phyloP scores from a whole-genome alignment of 2,797 vertebrate species.

The Netta rufina region DNA sequence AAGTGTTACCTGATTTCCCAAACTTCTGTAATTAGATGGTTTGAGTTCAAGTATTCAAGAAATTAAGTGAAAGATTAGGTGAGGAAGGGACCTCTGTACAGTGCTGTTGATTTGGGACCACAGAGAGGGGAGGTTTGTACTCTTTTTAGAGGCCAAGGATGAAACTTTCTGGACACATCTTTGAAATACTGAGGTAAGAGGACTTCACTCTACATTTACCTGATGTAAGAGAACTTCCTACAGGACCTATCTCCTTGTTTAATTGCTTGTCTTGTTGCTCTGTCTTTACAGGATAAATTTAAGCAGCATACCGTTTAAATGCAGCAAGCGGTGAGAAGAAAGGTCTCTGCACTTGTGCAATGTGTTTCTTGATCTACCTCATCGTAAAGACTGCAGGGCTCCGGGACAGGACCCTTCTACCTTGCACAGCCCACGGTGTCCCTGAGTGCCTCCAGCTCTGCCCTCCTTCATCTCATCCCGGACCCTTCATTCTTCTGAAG shows the following conservation, averaged over 20 bases:
- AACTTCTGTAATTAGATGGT: neutral
- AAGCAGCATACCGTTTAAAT: neutral
- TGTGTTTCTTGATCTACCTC: neutral
- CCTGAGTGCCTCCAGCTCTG: no score
- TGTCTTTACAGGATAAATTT: neutral
- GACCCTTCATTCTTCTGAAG: neutral
- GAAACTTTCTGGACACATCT: neutral
- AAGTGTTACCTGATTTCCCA: neutral
- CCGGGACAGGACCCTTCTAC: neutral
- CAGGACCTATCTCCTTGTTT: neutral
- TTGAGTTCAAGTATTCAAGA: neutral
- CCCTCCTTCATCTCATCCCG: accelerated
- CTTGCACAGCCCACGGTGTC: accelerated
- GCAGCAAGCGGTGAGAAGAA: neutral
- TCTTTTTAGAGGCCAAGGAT: neutral
- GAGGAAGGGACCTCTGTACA: neutral
- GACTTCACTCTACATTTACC: neutral
- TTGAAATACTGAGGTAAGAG: neutral
- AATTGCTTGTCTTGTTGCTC: neutral
- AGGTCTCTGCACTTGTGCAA: neutral
- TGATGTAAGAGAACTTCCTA: neutral
- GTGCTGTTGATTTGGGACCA: neutral
- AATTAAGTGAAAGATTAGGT: neutral
- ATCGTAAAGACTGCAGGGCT: neutral
- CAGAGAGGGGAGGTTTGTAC: neutral